Conservation (phyloP, 2,113 vertebrate genomes). For the Dromaius novaehollandiae region DNA sequence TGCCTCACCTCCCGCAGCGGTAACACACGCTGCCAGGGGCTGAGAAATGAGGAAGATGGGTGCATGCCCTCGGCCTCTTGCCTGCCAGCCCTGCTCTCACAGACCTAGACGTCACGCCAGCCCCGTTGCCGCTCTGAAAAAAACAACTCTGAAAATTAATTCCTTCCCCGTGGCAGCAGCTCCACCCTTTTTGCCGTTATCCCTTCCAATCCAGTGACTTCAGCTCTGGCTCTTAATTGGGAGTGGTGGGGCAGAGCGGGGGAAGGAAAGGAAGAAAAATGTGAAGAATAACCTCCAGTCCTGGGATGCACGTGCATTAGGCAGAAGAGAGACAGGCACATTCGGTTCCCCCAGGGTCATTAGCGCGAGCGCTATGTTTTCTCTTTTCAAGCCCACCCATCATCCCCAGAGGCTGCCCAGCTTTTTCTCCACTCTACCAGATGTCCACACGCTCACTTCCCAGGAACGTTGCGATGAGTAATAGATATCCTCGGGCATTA, state of each 20-base stretch:
- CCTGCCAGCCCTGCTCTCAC: neutral
- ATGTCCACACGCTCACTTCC: neutral
- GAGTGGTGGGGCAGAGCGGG: neutral
- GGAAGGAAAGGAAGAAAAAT: slow-evolving; percentile 55
- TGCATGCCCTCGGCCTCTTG: neutral
- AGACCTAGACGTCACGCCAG: rapidly evolving
- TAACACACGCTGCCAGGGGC: neutral
- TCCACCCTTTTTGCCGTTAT: slow-evolving; percentile 54
- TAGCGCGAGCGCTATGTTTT: neutral
- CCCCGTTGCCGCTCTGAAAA: neutral
- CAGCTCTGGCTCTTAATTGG: slow-evolving; percentile 23
- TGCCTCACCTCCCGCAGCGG: neutral
- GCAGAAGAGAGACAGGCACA: neutral
- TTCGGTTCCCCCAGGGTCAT: neutral
- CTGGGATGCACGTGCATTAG: rapidly evolving
- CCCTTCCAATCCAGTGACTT: slow-evolving; percentile 42
- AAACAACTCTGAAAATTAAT: neutral
- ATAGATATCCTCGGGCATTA: neutral
- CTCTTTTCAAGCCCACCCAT: neutral
- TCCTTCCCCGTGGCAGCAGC: neutral
- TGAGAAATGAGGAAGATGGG: rapidly evolving
- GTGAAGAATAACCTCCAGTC: neutral
- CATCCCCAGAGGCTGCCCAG: neutral
- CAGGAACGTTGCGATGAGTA: neutral
- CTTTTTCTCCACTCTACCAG: neutral